Evolutionary conservation across 2,888 invertebrate genomes (phyloP), one percentile per base, ranked within the genome.

Genomic region (Tetranychus truncatus): DNA sequence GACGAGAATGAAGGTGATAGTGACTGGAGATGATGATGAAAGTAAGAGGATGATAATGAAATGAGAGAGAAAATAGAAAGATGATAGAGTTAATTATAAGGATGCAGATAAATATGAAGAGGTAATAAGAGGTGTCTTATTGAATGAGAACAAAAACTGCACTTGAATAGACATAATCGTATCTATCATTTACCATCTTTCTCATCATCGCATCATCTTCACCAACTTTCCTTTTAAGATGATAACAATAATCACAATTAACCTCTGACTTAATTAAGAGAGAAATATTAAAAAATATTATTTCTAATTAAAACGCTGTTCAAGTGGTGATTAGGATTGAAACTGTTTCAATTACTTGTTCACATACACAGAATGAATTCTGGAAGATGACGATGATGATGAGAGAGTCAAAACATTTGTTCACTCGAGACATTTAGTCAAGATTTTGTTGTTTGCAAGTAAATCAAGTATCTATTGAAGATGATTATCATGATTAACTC

Each of bases 401-500:
- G 55, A 55, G 55, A 55, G 55, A 55, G 55, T 55, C 55, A 55
- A 55, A 55, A 55, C 55, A 55, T 55, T 55, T 55, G 55, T 55
- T 15, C 55, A 55, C 55, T 55, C 15, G 55, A 55, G 55, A 55
- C 55, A 55, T 55, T 55, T 55, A 55, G 55, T 55, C 55, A 55
- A 55, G 55, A 55, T 55, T 55, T 55, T 55, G 55, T 55, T 55
- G 55, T 55, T 55, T 15, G 15, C 55, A 55, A 2, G 15, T 15
- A 55, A 55, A 55, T 55, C 15, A 15, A 55, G 55, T 55, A 55
- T 55, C 55, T 55, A 55, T 55, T 55, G 55, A 15, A 55, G 15
- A 15, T 15, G 9, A 55, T 55, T 55, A 55, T 55, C 11, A 55
- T 55, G 55, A 55, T 55, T 55, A 55, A 20, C 67, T 67, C 67